Evolutionary conservation across 1,140 invertebrate genomes (phyloP).

Genomic region (Aphelenchoides fujianensis): DNA sequence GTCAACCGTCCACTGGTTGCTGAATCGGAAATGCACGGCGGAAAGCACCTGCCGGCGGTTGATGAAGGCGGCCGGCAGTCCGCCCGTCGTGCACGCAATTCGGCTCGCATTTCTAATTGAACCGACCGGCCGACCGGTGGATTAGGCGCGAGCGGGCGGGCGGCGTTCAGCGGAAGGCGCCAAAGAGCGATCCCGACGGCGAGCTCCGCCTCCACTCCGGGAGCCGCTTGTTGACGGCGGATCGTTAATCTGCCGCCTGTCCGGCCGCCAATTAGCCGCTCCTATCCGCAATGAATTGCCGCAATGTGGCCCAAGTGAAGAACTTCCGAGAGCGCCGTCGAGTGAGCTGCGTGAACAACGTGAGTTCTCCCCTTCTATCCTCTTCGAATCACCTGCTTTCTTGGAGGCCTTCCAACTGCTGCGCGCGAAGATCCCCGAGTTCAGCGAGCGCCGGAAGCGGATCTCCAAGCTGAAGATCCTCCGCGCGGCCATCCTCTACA

Average conservation of each 20-base stretch:
- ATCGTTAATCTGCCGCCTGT: background rate
- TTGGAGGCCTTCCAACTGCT: constrained; percentile 52
- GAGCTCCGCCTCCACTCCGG: background rate
- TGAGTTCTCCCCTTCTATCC: constrained; percentile 13
- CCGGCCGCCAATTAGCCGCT: background rate
- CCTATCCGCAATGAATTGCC: background rate
- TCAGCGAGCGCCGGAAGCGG: constrained; percentile 43
- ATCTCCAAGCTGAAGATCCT: constrained; percentile 57
- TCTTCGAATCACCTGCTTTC: constrained; percentile 3
- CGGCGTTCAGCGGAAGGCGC: background rate
- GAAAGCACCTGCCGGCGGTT: background rate
- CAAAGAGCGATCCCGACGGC: background rate
- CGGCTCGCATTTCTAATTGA: background rate
- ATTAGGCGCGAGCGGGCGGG: background rate
- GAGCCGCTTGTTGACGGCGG: background rate
- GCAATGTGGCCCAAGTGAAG: constrained; percentile 28
- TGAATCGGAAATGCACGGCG: background rate
- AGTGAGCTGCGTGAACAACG: constrained; percentile 54
- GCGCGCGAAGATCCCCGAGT: constrained; percentile 43
- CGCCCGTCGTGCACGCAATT: too few species aligned
- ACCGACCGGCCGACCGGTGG: background rate
- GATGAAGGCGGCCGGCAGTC: background rate
- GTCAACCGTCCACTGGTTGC: background rate
- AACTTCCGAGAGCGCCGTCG: constrained; percentile 53
- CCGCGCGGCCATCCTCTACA: constrained; percentile 53